A percentile compares a stretch with the other conserved stretches of the same genome.
These are phyloP conservation scores for Phacellophora camtschatica DNA, from an alignment of 30 jellyfish, hydroid and myxozoan species.

Conservation along the genomic window DNA sequence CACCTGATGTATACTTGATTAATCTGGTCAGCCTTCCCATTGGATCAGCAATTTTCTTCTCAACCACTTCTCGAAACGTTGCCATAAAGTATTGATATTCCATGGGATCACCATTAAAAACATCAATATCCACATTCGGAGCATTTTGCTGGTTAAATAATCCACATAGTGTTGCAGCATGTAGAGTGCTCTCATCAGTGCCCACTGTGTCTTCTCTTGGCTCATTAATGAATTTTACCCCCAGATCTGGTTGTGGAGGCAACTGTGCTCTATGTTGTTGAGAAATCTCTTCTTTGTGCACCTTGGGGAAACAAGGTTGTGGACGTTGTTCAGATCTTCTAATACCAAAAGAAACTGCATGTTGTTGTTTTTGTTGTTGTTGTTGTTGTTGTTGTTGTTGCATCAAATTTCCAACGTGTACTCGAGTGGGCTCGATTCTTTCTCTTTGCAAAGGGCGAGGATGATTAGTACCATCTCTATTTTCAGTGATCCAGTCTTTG, in stretches of 20 bases:
- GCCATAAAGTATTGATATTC: slow-evolving; percentile 7
- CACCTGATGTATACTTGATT: slow-evolving; percentile 28
- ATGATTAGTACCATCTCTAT: too few relatives aligned
- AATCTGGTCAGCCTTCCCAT: slow-evolving; percentile 21
- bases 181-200: not conserved
- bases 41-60: slow-evolving; percentile 10
- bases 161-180: not conserved
- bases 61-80: slow-evolving; percentile 3
- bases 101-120: slow-evolving; percentile 19
- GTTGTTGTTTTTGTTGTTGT: too few relatives aligned
- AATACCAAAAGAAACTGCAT: not conserved
- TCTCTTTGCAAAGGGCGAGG: not conserved
- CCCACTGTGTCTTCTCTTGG: too few relatives aligned
- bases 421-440: not conserved
- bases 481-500: slow-evolving; percentile 5
- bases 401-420: not conserved
- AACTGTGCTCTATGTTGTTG: not conserved
- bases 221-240: too few relatives aligned
- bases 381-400: too few relatives aligned
- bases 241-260: not conserved
- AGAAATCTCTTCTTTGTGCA: not conserved
- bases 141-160: slow-evolving; percentile 8
- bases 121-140: slow-evolving; percentile 18
- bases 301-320: not conserved
- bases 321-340: not conserved